Percentiles rank a stretch among this genome's conserved stretches.
Evolutionary conservation across 2,113 vertebrate genomes (phyloP).

Genomic region (Myocastor coypus): DNA sequence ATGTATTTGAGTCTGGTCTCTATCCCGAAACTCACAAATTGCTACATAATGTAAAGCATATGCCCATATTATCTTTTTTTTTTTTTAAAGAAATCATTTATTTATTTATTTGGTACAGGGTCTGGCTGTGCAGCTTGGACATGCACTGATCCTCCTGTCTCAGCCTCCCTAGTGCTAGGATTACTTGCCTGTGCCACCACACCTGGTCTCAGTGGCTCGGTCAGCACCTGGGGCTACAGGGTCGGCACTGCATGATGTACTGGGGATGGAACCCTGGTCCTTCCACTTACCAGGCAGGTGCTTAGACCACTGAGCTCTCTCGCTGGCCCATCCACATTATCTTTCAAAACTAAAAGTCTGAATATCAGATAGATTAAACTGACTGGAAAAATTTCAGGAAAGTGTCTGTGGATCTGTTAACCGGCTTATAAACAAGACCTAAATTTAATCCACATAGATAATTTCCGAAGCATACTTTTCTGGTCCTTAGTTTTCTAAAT

Average conservation of each 20-base stretch:
- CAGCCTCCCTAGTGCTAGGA: too few species aligned
- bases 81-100: too few species aligned
- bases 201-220: too few species aligned
- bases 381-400: background rate
- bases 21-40: background rate
- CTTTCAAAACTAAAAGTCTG: constrained; percentile 28
- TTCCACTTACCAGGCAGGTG: too few species aligned
- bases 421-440: background rate
- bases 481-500: constrained; percentile 25
- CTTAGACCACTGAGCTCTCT: too few species aligned
- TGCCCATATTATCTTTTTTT: background rate
- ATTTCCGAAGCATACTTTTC: constrained; percentile 15
- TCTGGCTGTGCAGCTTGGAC: too few species aligned
- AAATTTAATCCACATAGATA: background rate
- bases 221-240: too few species aligned
- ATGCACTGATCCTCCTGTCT: too few species aligned
- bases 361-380: background rate
- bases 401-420: background rate
- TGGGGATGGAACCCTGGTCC: too few species aligned
- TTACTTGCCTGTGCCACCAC: too few species aligned
- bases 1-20: constrained; percentile 17
- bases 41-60: background rate
- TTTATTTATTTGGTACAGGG: too few species aligned
- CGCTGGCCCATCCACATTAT: background rate
- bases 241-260: too few species aligned